phyloP scores from a whole-genome alignment of 2,888 invertebrate genomes.

The Carabus problematicus region DNA sequence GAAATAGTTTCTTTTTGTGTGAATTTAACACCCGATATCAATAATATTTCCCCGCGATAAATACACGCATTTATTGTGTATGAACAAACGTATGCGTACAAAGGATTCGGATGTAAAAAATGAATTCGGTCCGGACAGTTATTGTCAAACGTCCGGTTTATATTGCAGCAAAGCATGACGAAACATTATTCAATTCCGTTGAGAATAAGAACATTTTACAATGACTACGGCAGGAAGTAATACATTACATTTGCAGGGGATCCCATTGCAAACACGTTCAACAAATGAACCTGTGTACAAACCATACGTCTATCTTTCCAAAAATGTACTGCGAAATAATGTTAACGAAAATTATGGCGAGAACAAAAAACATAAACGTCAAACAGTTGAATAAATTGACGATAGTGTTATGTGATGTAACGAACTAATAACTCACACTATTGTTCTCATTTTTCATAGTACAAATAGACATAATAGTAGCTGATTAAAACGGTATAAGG shows the following conservation, averaged over 20 bases:
- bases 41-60: too few relatives aligned
- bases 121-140: neutral
- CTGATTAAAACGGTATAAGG: neutral
- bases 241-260: neutral
- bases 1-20: too few relatives aligned
- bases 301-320: neutral
- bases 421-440: neutral
- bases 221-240: constrained; percentile 7
- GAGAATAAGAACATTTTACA: constrained; percentile 12
- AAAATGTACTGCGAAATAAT: neutral
- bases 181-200: constrained; percentile 10
- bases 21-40: too few relatives aligned
- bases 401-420: neutral
- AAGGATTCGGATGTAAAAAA: constrained; percentile 12
- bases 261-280: neutral
- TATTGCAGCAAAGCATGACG: neutral
- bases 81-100: constrained; percentile 4
- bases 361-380: neutral
- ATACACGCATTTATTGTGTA: neutral
- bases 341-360: neutral
- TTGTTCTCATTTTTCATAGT: neutral
- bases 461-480: neutral
- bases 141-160: constrained; percentile 14
- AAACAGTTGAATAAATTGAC: too few relatives aligned
- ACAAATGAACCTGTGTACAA: neutral